Base-by-base conservation (phyloP, 2,797 vertebrate genomes). In the Apogon hyalosoma region DNA sequence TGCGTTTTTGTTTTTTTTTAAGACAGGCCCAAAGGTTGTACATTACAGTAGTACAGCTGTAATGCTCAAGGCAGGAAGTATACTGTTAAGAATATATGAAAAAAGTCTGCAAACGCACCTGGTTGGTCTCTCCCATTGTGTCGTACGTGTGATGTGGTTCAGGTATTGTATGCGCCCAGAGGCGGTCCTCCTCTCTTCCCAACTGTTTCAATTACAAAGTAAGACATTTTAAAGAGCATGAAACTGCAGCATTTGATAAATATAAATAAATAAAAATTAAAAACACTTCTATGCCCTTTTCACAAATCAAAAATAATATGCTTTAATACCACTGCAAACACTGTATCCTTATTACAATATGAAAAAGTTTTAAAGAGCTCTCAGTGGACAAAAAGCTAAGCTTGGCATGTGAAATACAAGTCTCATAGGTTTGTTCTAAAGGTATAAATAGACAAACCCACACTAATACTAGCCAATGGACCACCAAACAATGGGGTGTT, bases 141-240 rank as follows among this genome's bases (percentile, higher is more conserved):
- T 98, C 82, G 96, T 98, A 72, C 97, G 92, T 41, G 97, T 98
- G 82, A 98, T 98, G 77, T 98, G 97, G 86, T 98, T 98, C 77
- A 98, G 93, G 87, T 98, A 98, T 73, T 98, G 97, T 83, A 97
- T 98, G 84, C 97, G 95, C 85, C 97, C 97, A 68, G 97, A 97
- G 7, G 97, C 95, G 2, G 96, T 98, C 75, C 97, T 94, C 62
- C 97, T 93, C 88, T 98, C 97, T 87, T 98, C 97, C 97, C 97
- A 98, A 59, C 97, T 98, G 89, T 65, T 80, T 61, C 3, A 64
- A 19, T 47, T 12, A 74, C 19, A 76, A 1, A 77, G 88, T 56
- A 43, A 68, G 18, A 91, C 61, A 89, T 83, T 28, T 28, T 28
- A 90, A 45, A 62, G 61, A 1, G 43, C 69, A 42, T 85, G 66